Evolutionary conservation across 2,888 invertebrate genomes (phyloP).

Genomic region (Trissolcus japonicus): DNA sequence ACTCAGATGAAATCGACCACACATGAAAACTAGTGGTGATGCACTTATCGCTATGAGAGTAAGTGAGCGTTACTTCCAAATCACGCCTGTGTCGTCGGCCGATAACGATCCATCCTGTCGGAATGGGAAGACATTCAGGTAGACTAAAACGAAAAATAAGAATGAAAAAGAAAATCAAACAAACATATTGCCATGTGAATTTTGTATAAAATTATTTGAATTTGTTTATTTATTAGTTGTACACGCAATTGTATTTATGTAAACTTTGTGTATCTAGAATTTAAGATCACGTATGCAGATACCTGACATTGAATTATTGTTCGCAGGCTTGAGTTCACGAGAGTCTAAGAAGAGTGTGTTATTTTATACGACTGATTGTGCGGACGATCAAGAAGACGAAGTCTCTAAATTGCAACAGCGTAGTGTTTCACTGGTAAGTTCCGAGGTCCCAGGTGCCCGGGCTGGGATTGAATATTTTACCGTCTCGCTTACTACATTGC

Average conservation of each 20-base stretch:
- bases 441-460: conserved; percentile 24
- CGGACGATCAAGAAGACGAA: conserved; percentile 69
- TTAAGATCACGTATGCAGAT: no score
- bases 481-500: conserved; percentile 11
- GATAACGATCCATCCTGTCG: conserved; percentile 69
- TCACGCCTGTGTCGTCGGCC: conserved; percentile 62
- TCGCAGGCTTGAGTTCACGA: conserved; percentile 63
- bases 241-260: background rate
- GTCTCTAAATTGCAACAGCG: conserved; percentile 69
- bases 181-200: no score
- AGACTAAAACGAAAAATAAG: conserved; percentile 19
- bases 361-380: conserved; percentile 73
- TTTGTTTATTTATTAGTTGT: background rate
- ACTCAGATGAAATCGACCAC: conserved; percentile 1
- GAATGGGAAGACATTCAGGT: conserved; percentile 74
- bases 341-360: conserved; percentile 72
- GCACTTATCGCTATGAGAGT: conserved; percentile 57
- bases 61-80: conserved; percentile 65
- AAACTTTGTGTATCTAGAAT: no score
- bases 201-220: background rate
- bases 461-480: conserved; percentile 47
- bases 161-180: background rate
- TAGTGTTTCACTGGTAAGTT: conserved; percentile 70
- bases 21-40: conserved; percentile 24
- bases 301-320: conserved; percentile 9